These are phyloP conservation scores for Melipona beecheii DNA, from an alignment of 2,888 invertebrate genomes.

Conservation along the genomic window DNA sequence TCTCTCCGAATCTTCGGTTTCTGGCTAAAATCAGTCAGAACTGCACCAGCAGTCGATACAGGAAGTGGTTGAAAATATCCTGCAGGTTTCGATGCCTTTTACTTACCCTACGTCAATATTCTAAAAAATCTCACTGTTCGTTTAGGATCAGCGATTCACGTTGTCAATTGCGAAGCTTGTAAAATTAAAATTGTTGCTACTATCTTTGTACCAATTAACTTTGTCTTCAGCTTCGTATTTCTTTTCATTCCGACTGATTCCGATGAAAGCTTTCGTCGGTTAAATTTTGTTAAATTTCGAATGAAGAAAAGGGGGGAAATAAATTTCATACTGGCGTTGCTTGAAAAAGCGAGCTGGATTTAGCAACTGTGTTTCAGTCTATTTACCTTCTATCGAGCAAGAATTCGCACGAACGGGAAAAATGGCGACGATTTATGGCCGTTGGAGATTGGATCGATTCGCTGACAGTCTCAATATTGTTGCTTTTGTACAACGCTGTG, in stretches of 20 bases:
- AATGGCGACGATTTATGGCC: slow-evolving; percentile 27
- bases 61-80: background rate
- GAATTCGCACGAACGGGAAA: background rate
- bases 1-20: background rate
- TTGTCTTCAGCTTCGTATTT: too few relatives aligned
- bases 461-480: slow-evolving; percentile 35
- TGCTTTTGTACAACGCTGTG: slow-evolving; percentile 12
- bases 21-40: background rate
- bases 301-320: too few relatives aligned
- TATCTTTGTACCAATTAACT: background rate
- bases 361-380: background rate
- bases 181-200: background rate
- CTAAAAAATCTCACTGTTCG: background rate
- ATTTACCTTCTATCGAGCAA: background rate
- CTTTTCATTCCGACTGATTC: background rate
- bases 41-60: slow-evolving; percentile 22
- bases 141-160: background rate
- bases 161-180: too few relatives aligned
- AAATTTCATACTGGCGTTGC: too few relatives aligned
- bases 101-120: slow-evolving; percentile 19
- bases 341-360: background rate
- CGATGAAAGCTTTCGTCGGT: background rate
- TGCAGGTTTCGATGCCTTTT: background rate
- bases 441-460: slow-evolving; percentile 30
- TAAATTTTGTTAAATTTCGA: background rate